Conservation (phyloP, 2,113 vertebrate species). For the Lipotes vexillifer region DNA sequence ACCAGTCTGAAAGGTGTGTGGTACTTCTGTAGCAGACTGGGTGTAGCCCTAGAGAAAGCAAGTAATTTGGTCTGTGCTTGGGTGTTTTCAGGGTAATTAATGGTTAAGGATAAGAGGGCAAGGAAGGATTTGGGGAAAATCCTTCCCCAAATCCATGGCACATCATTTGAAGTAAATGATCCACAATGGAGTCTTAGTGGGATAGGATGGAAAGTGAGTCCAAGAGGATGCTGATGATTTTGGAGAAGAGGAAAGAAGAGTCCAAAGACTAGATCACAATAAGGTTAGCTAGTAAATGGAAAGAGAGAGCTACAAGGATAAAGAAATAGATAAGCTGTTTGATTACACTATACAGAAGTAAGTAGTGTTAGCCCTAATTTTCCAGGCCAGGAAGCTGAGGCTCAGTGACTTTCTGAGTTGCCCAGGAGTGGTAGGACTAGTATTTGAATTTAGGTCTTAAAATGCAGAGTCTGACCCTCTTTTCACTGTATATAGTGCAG, state of each 20-base stretch:
- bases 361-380: not conserved
- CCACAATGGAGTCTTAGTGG: not conserved
- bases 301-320: not conserved
- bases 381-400: not conserved
- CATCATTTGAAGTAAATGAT: not conserved
- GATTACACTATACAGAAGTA: not conserved
- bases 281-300: not conserved
- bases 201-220: not conserved
- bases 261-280: not conserved
- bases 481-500: not conserved
- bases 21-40: not conserved
- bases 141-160: too few relatives aligned
- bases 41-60: not conserved
- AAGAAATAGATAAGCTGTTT: not conserved
- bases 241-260: not conserved
- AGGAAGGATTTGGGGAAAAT: not conserved
- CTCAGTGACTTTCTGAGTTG: not conserved
- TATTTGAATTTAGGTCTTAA: not conserved
- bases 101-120: not conserved
- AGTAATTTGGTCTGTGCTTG: not conserved
- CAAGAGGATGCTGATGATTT: not conserved
- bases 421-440: not conserved
- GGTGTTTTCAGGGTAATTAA: not conserved
- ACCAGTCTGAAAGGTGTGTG: not conserved
- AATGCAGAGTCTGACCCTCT: not conserved